Conservation (phyloP, 1,140 invertebrate species). For the Oscheius sp. region DNA sequence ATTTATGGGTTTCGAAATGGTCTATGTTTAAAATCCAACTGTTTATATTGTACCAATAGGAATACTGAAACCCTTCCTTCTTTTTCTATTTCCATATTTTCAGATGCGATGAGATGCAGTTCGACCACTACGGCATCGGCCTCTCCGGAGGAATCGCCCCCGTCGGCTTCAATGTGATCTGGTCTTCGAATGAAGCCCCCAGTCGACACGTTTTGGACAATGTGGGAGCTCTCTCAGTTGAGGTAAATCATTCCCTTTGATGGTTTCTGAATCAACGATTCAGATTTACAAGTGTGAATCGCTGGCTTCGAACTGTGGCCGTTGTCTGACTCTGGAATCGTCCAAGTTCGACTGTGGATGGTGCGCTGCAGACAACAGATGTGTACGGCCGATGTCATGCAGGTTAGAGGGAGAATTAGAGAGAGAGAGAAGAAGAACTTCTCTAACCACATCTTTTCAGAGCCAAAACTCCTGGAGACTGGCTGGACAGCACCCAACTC, state of each 20-base stretch:
- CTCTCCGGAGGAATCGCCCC: slow-evolving; percentile 51
- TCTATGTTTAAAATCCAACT: neutral
- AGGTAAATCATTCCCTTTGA: slow-evolving; percentile 33
- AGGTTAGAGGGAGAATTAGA: neutral
- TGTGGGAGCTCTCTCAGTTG: slow-evolving; percentile 18
- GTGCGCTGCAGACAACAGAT: slow-evolving; percentile 45
- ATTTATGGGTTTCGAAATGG: neutral
- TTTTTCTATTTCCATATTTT: too few species aligned
- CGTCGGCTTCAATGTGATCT: slow-evolving; percentile 51
- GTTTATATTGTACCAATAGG: too few species aligned
- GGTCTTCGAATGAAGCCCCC: slow-evolving; percentile 36
- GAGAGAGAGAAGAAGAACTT: neutral
- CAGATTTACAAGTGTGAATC: slow-evolving; percentile 53
- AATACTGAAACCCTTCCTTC: too few species aligned
- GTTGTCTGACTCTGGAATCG: slow-evolving; percentile 51
- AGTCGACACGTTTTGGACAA: slow-evolving; percentile 27
- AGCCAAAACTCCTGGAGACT: slow-evolving; percentile 15
- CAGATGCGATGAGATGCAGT: slow-evolving; percentile 57
- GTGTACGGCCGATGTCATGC: slow-evolving; percentile 27
- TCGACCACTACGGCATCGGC: slow-evolving; percentile 48
- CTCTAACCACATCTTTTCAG: neutral
- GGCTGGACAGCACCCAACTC: slow-evolving; percentile 39
- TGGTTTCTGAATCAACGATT: neutral
- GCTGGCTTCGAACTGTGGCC: slow-evolving; percentile 54
- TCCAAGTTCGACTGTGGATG: slow-evolving; percentile 56